Evolutionary conservation across 2,797 vertebrate species (phyloP).

Genomic region (Eremophila alpestris): DNA sequence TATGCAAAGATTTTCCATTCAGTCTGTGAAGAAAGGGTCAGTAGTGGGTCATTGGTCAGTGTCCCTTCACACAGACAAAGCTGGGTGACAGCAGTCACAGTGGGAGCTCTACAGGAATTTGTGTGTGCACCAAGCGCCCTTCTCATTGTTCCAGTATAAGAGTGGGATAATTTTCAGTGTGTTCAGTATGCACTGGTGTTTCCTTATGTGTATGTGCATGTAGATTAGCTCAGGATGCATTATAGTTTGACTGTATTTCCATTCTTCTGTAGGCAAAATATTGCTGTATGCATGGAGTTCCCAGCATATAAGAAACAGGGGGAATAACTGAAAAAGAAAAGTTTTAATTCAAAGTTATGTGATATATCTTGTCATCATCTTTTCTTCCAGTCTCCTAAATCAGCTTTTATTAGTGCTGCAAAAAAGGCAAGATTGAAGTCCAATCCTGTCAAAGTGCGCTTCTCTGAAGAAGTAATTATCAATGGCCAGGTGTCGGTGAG

Average conservation of each 20-base stretch:
- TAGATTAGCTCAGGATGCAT: background rate
- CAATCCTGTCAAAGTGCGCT: constrained; percentile 98
- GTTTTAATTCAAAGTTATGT: constrained; percentile 12
- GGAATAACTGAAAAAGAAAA: background rate
- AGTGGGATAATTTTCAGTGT: background rate
- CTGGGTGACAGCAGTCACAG: background rate
- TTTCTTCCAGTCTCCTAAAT: constrained; percentile 92
- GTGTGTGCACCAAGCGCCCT: background rate
- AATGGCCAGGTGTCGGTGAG: constrained; percentile 98
- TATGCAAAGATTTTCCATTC: background rate
- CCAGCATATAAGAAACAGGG: background rate
- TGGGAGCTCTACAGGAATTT: background rate
- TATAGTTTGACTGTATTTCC: background rate
- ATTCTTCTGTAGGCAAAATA: background rate
- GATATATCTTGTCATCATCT: constrained; percentile 21
- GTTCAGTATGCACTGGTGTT: background rate
- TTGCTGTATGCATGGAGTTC: background rate
- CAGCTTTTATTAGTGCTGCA: constrained; percentile 98
- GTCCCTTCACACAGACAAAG: background rate
- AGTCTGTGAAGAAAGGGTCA: background rate
- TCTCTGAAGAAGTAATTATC: constrained; percentile 97
- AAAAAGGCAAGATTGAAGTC: constrained; percentile 99
- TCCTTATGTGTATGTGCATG: background rate
- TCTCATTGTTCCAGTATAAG: background rate
- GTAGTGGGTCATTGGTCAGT: background rate